phyloP scores from a whole-genome alignment of 1,140 invertebrate species.

The Pentalonia nigronervosa region DNA sequence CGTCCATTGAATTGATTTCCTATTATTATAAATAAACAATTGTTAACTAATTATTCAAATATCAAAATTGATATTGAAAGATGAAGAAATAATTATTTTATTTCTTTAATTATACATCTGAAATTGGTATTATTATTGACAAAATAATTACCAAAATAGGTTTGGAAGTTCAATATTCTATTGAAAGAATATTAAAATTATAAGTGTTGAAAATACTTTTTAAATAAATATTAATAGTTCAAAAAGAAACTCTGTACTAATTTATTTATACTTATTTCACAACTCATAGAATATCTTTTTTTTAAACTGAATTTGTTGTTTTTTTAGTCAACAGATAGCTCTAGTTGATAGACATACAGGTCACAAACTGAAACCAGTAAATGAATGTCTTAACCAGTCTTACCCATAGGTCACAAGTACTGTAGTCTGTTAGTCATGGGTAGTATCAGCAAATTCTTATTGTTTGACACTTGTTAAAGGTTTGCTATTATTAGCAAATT shows the following conservation, averaged over 20 bases:
- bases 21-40: too few relatives aligned
- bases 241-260: background rate
- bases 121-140: background rate
- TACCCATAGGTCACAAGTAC: background rate
- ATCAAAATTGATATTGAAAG: too few relatives aligned
- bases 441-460: background rate
- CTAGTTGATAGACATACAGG: too few relatives aligned
- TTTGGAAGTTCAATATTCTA: too few relatives aligned
- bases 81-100: too few relatives aligned
- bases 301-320: too few relatives aligned
- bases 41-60: too few relatives aligned
- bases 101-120: background rate
- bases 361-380: background rate
- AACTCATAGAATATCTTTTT: too few relatives aligned
- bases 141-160: background rate
- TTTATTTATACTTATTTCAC: background rate
- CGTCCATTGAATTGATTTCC: too few relatives aligned
- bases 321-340: too few relatives aligned
- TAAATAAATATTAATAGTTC: too few relatives aligned
- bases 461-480: background rate
- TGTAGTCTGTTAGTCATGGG: background rate
- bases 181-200: background rate
- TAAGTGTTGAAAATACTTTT: too few relatives aligned
- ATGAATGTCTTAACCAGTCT: background rate
- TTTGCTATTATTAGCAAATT: background rate